A percentile compares a stretch with the other conserved stretches of the same genome.
Evolutionary conservation across 2,888 invertebrate species (phyloP).

Genomic region (Abrostola triplasia): DNA sequence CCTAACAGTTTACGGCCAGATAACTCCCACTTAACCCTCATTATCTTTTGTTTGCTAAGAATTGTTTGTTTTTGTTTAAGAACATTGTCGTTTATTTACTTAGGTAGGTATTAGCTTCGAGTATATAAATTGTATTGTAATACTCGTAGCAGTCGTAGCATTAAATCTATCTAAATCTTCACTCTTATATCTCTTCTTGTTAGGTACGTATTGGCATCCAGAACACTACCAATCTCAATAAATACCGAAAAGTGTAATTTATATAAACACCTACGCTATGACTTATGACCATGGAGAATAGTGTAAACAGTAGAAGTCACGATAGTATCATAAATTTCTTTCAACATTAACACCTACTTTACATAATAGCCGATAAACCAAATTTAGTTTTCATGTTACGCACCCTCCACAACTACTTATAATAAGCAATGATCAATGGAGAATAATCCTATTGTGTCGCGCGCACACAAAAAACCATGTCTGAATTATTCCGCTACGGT

Average conservation of each 20-base stretch:
- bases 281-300: slow-evolving; percentile 67
- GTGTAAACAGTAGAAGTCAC: slow-evolving; percentile 81
- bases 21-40: slow-evolving; percentile 79
- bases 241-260: too few relatives aligned
- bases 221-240: too few relatives aligned
- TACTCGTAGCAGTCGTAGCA: not conserved
- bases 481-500: slow-evolving; percentile 86
- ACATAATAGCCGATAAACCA: slow-evolving; percentile 89
- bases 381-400: slow-evolving; percentile 88
- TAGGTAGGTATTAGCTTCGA: not conserved
- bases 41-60: slow-evolving; percentile 80
- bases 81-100: slow-evolving; percentile 6
- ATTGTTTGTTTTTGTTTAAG: slow-evolving; percentile 71
- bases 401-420: slow-evolving; percentile 86
- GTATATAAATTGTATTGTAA: slow-evolving; percentile 1
- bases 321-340: slow-evolving; percentile 84
- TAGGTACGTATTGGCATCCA: too few relatives aligned
- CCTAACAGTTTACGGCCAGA: slow-evolving; percentile 82
- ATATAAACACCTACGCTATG: slow-evolving; percentile 10
- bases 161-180: not conserved
- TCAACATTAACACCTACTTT: slow-evolving; percentile 87
- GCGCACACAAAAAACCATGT: slow-evolving; percentile 86
- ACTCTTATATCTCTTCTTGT: too few relatives aligned
- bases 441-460: slow-evolving; percentile 87
- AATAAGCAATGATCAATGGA: slow-evolving; percentile 88